These are phyloP conservation scores for Meloe dianella DNA, from an alignment of 2,888 invertebrate genomes.

Conservation along the genomic window DNA sequence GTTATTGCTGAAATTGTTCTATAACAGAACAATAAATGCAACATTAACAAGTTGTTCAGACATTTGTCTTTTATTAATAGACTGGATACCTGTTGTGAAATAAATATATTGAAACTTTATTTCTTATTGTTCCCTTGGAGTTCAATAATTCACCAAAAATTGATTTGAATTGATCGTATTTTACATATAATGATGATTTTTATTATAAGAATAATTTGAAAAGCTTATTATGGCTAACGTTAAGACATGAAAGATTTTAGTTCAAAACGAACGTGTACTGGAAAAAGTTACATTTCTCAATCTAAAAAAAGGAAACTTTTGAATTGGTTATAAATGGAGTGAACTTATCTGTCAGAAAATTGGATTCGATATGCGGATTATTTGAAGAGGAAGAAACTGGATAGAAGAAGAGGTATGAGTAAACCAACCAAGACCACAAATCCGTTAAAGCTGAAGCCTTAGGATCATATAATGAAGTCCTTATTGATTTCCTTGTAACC, in stretches of 20 bases:
- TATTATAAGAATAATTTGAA: no score
- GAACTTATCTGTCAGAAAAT: conserved; percentile 55
- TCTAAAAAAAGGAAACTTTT: conserved; percentile 34
- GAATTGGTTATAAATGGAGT: conserved; percentile 53
- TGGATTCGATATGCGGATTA: conserved; percentile 53
- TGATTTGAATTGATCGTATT: neutral
- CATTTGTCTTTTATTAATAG: neutral
- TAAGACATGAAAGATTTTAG: conserved; percentile 12
- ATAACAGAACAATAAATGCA: neutral
- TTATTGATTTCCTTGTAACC: conserved; percentile 52
- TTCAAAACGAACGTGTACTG: conserved; percentile 21
- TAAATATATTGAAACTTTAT: no score
- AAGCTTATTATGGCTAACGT: no score
- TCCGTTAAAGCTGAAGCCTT: conserved; percentile 47
- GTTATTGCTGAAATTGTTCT: neutral
- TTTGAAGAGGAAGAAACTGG: conserved; percentile 42
- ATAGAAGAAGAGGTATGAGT: conserved; percentile 13
- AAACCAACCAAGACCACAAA: conserved; percentile 44
- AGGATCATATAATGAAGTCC: conserved; percentile 53
- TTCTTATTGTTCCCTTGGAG: neutral
- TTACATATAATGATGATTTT: neutral
- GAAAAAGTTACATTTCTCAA: conserved; percentile 42
- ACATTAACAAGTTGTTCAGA: neutral
- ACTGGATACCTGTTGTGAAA: no score
- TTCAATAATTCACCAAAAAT: conserved; percentile 14